Conservation (phyloP, 2,113 vertebrate genomes). For the Holacanthus passer region DNA sequence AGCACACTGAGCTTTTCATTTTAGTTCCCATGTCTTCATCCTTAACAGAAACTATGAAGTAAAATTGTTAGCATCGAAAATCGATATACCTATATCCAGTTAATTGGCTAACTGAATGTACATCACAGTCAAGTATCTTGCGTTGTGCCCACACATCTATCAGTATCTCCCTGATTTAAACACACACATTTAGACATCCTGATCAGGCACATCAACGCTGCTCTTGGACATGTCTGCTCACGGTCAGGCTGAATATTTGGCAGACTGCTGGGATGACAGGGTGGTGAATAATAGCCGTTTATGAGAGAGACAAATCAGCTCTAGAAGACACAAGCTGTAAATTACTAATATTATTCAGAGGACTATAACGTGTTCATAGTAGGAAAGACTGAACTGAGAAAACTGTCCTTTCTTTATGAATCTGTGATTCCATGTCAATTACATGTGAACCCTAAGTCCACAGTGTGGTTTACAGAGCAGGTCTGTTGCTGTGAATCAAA, state of each 20-base stretch:
- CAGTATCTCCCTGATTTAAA: neutral
- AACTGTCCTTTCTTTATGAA: neutral
- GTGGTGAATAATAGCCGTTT: constrained; percentile 72
- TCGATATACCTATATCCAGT: too few species aligned
- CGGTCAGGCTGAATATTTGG: constrained; percentile 46
- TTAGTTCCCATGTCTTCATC: neutral
- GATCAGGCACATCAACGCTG: neutral
- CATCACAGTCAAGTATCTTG: neutral
- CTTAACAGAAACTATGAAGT: too few species aligned
- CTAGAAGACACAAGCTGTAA: constrained; percentile 58
- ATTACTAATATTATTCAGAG: constrained; percentile 44
- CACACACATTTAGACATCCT: neutral
- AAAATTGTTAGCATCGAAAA: too few species aligned
- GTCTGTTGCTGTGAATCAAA: constrained; percentile 35
- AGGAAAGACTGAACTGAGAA: constrained; percentile 39
- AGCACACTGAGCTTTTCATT: neutral
- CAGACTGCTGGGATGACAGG: constrained; percentile 54
- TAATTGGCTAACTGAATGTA: neutral
- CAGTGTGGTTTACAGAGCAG: constrained; percentile 31
- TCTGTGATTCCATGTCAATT: constrained; percentile 2
- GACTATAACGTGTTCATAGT: constrained; percentile 49
- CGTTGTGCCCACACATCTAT: neutral
- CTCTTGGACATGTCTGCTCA: constrained; percentile 43
- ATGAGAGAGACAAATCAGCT: constrained; percentile 49
- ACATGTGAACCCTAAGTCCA: neutral